A percentile compares a stretch with the other conserved stretches of the same genome.
phyloP scores from a whole-genome alignment of 2,888 invertebrate genomes.

The Erebia palarica region DNA sequence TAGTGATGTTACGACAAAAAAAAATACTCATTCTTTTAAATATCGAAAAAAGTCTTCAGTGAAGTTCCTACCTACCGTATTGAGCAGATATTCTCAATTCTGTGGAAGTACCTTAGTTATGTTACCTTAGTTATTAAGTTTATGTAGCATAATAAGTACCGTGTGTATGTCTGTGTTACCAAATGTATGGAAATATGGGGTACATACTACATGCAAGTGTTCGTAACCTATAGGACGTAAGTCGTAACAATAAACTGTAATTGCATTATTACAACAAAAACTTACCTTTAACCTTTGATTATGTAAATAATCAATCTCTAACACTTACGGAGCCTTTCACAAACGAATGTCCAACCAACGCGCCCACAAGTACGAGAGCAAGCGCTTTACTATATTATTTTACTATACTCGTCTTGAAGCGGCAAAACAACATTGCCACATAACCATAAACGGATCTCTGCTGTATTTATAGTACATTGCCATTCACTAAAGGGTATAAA shows the following conservation, averaged over 20 bases:
- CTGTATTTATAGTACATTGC: slow-evolving; percentile 25
- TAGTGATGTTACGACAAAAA: too few species aligned
- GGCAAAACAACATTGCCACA: slow-evolving; percentile 31
- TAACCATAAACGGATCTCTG: neutral
- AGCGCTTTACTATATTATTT: slow-evolving; percentile 43
- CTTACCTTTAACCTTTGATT: slow-evolving; percentile 37
- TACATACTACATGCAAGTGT: too few species aligned
- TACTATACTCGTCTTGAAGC: slow-evolving; percentile 43
- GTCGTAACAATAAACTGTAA: slow-evolving; percentile 43
- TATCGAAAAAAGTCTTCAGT: neutral
- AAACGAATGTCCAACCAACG: slow-evolving; percentile 37
- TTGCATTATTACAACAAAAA: slow-evolving; percentile 45
- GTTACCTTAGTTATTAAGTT: too few species aligned
- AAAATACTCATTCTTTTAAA: too few species aligned
- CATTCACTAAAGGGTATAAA: neutral
- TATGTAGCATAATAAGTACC: too few species aligned
- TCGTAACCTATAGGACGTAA: neutral
- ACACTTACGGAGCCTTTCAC: slow-evolving; percentile 32
- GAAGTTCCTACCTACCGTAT: too few species aligned
- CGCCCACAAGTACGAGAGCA: slow-evolving; percentile 39
- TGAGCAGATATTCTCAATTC: too few species aligned
- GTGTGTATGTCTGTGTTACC: too few species aligned
- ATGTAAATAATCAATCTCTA: slow-evolving; percentile 24
- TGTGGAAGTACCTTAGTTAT: too few species aligned
- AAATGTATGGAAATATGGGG: too few species aligned